phyloP scores from a whole-genome alignment of 2,888 invertebrate species.

The Nephrocerus scutellatus region DNA sequence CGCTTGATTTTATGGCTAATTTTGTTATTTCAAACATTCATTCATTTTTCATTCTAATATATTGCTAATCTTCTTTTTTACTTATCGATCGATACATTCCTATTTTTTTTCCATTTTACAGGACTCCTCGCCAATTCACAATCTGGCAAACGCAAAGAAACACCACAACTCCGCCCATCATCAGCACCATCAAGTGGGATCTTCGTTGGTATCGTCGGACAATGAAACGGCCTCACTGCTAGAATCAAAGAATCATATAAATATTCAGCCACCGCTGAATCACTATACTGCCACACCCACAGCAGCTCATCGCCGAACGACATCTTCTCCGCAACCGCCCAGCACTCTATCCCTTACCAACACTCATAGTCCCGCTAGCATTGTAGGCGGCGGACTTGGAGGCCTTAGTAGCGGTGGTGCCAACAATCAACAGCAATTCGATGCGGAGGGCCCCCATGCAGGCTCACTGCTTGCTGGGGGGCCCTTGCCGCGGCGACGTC shows the following conservation, averaged over 20 bases:
- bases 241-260: slow-evolving; percentile 42
- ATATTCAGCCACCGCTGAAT: slow-evolving; percentile 35
- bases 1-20: too few species aligned
- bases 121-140: slow-evolving; percentile 48
- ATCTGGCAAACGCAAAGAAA: slow-evolving; percentile 47
- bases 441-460: slow-evolving; percentile 33
- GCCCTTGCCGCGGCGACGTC: slow-evolving; percentile 41
- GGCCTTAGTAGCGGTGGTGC: slow-evolving; percentile 15
- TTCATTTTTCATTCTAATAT: too few species aligned
- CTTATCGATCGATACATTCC: too few species aligned
- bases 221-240: slow-evolving; percentile 44
- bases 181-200: too few species aligned
- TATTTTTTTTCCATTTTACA: slow-evolving; percentile 24
- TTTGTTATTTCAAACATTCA: too few species aligned
- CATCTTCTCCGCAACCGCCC: slow-evolving; percentile 16
- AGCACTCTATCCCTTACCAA: slow-evolving; percentile 4
- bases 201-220: slow-evolving; percentile 28
- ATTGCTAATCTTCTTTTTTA: too few species aligned
- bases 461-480: slow-evolving; percentile 40
- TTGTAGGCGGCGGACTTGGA: slow-evolving; percentile 8
- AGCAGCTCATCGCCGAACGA: slow-evolving; percentile 22
- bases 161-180: slow-evolving; percentile 35
- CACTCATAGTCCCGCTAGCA: slow-evolving; percentile 1
- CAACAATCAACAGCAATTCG: slow-evolving; percentile 24
- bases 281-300: slow-evolving; percentile 20